Base-by-base conservation (phyloP, 2,888 invertebrate species). In the Acronicta aceris region DNA sequence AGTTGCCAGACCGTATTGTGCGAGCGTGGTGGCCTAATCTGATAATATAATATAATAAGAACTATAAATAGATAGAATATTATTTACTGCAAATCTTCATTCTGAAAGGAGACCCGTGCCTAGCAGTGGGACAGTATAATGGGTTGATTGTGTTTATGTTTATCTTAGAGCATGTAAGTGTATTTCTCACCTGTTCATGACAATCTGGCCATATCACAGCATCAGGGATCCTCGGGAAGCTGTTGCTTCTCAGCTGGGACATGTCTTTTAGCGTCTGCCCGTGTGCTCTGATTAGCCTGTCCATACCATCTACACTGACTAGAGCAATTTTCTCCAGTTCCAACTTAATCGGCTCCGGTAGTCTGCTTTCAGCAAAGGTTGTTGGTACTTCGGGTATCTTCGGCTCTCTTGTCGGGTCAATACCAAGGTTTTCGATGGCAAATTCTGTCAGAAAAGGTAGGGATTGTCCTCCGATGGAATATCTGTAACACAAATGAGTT, bases 251-350 rank as follows among this genome's bases (percentile, higher is more conserved):
- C 57, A 99, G 89, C 13, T 95, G 95, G 74, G 97, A 97, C 68
- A 99, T 97, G 83, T 99, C 99, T 76, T 98, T 96, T 50, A 99
- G 90, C 0, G 99, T 98, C 89, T 99, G 99, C 0, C 99, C 99
- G 87, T 99, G 99, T 0, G 98, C 97, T 65, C 99, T 95, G 72
- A 98, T 96, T 61, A 99, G 91, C 43, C 99, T 95, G 85, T 99
- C 99, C 78, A 97, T 95, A 0, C 97, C 98, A 54, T 98, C 96
- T 38, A 95, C 91, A 71, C 92, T 93, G 61, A 92, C 76, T 1
- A 81, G 43, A 0, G 92, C 84, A 43, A 94, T 89, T 10, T 95
- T 95, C 30, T 96, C 93, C 66, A 94, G 81, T 42, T 96, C 96
- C 5, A 95, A 87, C 45, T 96, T 82, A 54, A 97, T 96, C 45